Evolutionary conservation across 1,140 invertebrate species (phyloP).

Genomic region (Anadara kagoshimensis): DNA sequence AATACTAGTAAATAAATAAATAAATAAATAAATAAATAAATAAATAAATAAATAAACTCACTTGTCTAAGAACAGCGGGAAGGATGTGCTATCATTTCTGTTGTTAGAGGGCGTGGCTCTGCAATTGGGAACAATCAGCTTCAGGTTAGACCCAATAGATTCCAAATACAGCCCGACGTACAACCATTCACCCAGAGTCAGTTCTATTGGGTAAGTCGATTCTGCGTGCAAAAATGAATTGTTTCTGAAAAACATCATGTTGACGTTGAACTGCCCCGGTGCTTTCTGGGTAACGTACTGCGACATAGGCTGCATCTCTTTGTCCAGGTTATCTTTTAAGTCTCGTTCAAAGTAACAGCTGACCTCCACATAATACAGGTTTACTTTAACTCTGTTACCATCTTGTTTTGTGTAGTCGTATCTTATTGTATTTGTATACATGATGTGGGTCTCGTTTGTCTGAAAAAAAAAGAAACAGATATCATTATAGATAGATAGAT

Average conservation of each 20-base stretch:
- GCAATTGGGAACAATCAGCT: slow-evolving; percentile 61
- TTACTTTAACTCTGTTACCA: slow-evolving; percentile 47
- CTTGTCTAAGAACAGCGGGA: slow-evolving; percentile 57
- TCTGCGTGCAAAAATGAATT: slow-evolving; percentile 45
- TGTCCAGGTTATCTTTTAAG: slow-evolving; percentile 4
- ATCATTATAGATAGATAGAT: too few species aligned
- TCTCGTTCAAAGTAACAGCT: slow-evolving; percentile 52
- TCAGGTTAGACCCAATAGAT: slow-evolving; percentile 48
- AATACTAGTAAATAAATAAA: too few species aligned
- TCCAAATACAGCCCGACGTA: slow-evolving; percentile 59
- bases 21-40: too few species aligned
- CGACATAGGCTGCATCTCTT: slow-evolving; percentile 38
- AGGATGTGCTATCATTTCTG: slow-evolving; percentile 31
- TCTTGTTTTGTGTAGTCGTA: slow-evolving; percentile 50
- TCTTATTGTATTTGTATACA: slow-evolving; percentile 58
- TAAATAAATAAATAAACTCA: too few species aligned
- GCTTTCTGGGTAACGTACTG: slow-evolving; percentile 54
- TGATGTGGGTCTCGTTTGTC: slow-evolving; percentile 61
- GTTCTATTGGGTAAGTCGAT: slow-evolving; percentile 34
- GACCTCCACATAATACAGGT: slow-evolving; percentile 52
- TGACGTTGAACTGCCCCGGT: slow-evolving; percentile 50
- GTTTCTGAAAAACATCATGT: slow-evolving; percentile 31
- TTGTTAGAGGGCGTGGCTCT: slow-evolving; percentile 48
- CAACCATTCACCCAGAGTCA: slow-evolving; percentile 60
- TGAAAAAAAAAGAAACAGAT: slow-evolving; percentile 39